phyloP scores from a whole-genome alignment of 2,888 invertebrate genomes.

The Scaptomyza cyrtandrae region DNA sequence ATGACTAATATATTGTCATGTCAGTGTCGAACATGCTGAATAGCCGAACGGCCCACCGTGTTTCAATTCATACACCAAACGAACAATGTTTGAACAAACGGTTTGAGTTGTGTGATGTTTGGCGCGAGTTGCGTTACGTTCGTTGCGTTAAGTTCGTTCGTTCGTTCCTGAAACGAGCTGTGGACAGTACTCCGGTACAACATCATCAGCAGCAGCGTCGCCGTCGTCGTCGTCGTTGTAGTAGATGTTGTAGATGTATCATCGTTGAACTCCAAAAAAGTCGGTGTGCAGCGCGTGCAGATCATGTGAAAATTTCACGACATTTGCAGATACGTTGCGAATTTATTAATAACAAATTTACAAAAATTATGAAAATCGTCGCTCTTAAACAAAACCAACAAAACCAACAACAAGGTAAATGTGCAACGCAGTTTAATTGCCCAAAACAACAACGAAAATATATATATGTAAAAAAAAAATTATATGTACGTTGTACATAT shows the following conservation, averaged over 20 bases:
- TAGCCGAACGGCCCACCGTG: background rate
- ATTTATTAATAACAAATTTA: slow-evolving; percentile 73
- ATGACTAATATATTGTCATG: slow-evolving; percentile 41
- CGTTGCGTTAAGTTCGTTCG: slow-evolving; percentile 6
- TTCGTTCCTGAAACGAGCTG: slow-evolving; percentile 8
- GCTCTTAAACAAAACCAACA: slow-evolving; percentile 44
- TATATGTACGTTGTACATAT: background rate
- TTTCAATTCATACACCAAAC: background rate
- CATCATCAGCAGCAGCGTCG: slow-evolving; percentile 35
- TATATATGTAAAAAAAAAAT: background rate
- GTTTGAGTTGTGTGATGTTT: slow-evolving; percentile 22
- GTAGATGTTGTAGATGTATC: slow-evolving; percentile 56
- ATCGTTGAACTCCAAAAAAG: slow-evolving; percentile 71
- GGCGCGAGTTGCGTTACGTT: slow-evolving; percentile 8
- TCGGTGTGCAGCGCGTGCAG: slow-evolving; percentile 74
- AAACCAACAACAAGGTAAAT: slow-evolving; percentile 57
- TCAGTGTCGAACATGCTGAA: slow-evolving; percentile 24
- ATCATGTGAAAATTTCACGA: slow-evolving; percentile 74
- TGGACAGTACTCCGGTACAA: slow-evolving; percentile 21
- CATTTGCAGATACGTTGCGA: slow-evolving; percentile 72
- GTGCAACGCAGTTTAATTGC: slow-evolving; percentile 44
- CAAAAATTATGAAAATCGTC: slow-evolving; percentile 57
- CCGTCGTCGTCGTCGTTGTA: slow-evolving; percentile 48
- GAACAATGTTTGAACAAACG: slow-evolving; percentile 3
- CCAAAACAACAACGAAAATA: slow-evolving; percentile 10